These are phyloP conservation scores for Drosophila picticornis DNA, from an alignment of 2,888 invertebrate genomes.

Conservation along the genomic window DNA sequence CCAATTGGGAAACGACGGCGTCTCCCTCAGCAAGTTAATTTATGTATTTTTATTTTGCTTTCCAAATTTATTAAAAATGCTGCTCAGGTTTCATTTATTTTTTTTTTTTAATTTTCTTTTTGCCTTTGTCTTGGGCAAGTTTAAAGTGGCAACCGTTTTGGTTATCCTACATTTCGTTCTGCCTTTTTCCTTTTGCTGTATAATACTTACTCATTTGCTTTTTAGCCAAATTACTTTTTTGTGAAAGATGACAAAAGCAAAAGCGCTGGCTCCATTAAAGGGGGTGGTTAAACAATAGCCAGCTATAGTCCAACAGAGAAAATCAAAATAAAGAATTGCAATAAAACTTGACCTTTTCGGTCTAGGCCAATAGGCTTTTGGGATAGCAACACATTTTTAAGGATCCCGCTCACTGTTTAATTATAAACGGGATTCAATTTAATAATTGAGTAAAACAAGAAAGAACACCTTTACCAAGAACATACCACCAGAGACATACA, in stretches of 20 bases:
- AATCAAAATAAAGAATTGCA: constrained; percentile 29
- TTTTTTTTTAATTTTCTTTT: constrained; percentile 4
- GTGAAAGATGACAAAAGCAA: constrained; percentile 56
- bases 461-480: not conserved
- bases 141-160: constrained; percentile 41
- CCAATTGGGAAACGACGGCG: constrained; percentile 55
- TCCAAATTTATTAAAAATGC: constrained; percentile 39
- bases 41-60: constrained; percentile 18
- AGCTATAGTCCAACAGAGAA: constrained; percentile 5
- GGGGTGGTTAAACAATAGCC: not conserved
- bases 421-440: constrained; percentile 54
- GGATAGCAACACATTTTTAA: constrained; percentile 34
- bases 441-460: constrained; percentile 8
- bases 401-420: constrained; percentile 34
- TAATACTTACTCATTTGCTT: constrained; percentile 76
- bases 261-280: constrained; percentile 2
- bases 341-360: constrained; percentile 31
- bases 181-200: constrained; percentile 29
- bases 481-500: not conserved
- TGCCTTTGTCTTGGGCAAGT: constrained; percentile 37
- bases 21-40: constrained; percentile 47
- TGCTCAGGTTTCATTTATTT: constrained; percentile 32
- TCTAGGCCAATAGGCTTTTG: constrained; percentile 47
- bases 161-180: constrained; percentile 21
- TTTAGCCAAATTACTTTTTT: constrained; percentile 71